phyloP scores from a whole-genome alignment of 2,797 vertebrate genomes.

The Chiroxiphia lanceolata region DNA sequence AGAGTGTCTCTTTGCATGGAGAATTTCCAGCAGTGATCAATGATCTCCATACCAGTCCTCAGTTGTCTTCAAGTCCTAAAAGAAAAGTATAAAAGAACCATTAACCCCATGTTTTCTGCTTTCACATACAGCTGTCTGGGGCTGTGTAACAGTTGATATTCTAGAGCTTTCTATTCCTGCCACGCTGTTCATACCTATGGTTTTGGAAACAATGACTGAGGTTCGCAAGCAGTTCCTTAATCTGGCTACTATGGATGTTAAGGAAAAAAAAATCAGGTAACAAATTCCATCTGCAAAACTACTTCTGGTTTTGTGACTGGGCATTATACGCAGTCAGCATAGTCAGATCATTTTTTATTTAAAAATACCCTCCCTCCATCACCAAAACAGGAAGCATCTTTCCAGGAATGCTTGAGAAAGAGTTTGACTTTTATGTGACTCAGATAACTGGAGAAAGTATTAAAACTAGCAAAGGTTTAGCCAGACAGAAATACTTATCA shows the following conservation, averaged over 20 bases:
- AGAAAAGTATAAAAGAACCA: background rate
- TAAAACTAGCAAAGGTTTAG: background rate
- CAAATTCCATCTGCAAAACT: constrained; percentile 16
- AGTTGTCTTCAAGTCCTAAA: background rate
- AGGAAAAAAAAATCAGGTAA: constrained; percentile 15
- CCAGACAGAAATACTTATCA: background rate
- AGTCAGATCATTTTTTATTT: constrained; percentile 44
- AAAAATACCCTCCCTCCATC: background rate
- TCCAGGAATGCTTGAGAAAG: constrained; percentile 43
- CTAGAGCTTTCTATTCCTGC: constrained; percentile 33
- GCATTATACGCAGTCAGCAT: background rate
- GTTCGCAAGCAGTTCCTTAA: constrained; percentile 47
- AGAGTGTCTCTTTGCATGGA: background rate
- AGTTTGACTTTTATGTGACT: constrained; percentile 9
- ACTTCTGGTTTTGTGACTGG: constrained; percentile 31
- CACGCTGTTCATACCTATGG: background rate
- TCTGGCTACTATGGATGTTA: constrained; percentile 5
- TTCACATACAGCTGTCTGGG: constrained; percentile 28
- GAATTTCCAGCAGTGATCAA: background rate
- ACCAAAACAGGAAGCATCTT: constrained; percentile 49
- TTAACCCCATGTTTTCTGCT: constrained; percentile 31
- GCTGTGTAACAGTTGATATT: background rate
- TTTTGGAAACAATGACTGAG: constrained; percentile 10
- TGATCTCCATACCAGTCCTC: background rate
- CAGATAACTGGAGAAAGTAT: constrained; percentile 34